These are phyloP conservation scores for Mus minutoides DNA, from an alignment of 2,797 vertebrate genomes.

Conservation along the genomic window DNA sequence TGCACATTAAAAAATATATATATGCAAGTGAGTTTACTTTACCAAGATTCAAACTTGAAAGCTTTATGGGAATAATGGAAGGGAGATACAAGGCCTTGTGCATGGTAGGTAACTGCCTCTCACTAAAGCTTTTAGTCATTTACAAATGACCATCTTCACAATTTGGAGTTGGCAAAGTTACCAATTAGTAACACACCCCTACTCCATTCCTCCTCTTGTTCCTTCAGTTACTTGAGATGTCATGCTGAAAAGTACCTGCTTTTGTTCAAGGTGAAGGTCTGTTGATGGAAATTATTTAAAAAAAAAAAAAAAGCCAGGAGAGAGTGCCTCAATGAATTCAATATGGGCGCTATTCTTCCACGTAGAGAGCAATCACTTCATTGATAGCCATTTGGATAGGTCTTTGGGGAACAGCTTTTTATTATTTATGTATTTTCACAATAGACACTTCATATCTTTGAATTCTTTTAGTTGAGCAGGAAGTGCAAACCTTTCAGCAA, in stretches of 20 bases:
- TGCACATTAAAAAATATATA: too few species aligned
- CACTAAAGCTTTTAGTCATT: background rate
- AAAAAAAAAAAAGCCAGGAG: background rate
- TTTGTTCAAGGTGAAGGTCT: background rate
- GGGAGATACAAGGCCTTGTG: background rate
- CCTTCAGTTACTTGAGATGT: background rate
- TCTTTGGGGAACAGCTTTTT: constrained; percentile 4
- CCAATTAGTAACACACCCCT: background rate
- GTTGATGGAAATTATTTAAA: background rate
- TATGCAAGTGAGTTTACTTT: too few species aligned
- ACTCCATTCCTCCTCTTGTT: background rate
- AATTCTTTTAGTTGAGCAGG: constrained; percentile 52
- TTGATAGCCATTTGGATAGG: background rate
- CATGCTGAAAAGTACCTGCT: background rate
- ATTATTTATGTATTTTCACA: constrained; percentile 57
- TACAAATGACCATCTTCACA: background rate
- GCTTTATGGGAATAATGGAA: background rate
- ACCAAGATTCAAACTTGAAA: background rate
- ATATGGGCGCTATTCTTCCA: background rate
- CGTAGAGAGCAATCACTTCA: background rate
- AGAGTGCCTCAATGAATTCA: background rate
- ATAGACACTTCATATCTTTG: constrained; percentile 48
- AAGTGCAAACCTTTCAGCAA: constrained; percentile 62
- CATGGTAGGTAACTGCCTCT: background rate
- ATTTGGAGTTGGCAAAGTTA: background rate